phyloP scores from a whole-genome alignment of 1,140 invertebrate genomes.

The Brachionus sp. region DNA sequence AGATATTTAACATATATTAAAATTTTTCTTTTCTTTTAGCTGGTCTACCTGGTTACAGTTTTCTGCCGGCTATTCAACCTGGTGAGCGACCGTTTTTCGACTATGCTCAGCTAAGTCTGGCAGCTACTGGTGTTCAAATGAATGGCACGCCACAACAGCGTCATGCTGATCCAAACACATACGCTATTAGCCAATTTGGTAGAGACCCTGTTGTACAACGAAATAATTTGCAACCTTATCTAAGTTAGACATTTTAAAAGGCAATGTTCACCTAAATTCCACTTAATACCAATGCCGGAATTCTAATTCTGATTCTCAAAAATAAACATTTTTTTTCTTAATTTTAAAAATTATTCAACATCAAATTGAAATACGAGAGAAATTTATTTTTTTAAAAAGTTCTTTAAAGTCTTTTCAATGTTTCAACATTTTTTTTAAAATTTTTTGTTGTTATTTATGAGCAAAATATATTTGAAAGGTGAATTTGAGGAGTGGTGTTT shows the following conservation, averaged over 20 bases:
- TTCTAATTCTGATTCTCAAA: constrained; percentile 24
- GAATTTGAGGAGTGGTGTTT: background rate
- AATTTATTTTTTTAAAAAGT: constrained; percentile 6
- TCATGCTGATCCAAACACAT: background rate
- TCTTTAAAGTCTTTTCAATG: background rate
- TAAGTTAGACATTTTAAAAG: background rate
- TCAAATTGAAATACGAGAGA: constrained; percentile 7
- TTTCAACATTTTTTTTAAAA: background rate
- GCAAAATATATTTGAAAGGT: background rate
- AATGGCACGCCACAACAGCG: background rate
- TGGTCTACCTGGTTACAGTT: background rate
- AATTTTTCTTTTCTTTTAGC: background rate
- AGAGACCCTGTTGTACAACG: background rate
- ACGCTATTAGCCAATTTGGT: background rate
- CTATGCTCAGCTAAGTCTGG: background rate
- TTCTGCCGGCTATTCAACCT: background rate
- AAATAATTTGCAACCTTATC: constrained; percentile 15
- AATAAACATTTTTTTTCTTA: background rate
- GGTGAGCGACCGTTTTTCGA: background rate
- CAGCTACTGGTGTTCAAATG: background rate
- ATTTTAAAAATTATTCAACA: constrained; percentile 18
- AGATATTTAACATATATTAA: background rate
- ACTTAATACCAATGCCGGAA: background rate
- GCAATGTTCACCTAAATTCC: background rate
- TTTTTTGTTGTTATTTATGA: constrained; percentile 11